Evolutionary conservation across 2,113 vertebrate species (phyloP).

Genomic region (Columbina picui): DNA sequence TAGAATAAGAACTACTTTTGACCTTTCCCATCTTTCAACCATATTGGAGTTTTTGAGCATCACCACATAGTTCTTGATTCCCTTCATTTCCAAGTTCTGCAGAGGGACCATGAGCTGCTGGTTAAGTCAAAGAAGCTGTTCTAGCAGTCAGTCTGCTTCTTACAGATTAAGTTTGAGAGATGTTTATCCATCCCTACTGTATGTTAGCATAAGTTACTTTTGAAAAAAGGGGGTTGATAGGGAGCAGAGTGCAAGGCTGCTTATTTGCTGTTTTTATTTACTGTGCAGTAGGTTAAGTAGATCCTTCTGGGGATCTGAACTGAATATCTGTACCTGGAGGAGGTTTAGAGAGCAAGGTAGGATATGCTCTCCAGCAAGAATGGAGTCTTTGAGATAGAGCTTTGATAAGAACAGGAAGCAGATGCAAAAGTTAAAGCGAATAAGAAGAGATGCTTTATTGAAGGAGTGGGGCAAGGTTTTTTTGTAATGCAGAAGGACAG

Average conservation of each 20-base stretch:
- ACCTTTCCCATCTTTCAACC: background rate
- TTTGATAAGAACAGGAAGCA: background rate
- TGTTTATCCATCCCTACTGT: background rate
- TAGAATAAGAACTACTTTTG: background rate
- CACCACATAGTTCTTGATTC: background rate
- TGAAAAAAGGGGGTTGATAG: background rate
- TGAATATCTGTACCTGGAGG: background rate
- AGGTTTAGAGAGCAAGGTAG: background rate
- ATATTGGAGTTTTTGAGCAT: background rate
- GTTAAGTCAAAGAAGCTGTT: background rate
- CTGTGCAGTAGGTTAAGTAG: background rate
- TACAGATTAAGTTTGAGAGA: background rate
- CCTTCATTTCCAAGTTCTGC: background rate
- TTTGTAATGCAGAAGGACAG: background rate
- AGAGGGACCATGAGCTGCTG: background rate
- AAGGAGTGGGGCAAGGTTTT: background rate
- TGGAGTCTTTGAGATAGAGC: background rate
- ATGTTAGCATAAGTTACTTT: background rate
- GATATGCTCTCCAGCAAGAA: background rate
- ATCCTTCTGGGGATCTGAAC: background rate
- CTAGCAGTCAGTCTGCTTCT: background rate
- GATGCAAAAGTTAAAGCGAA: background rate
- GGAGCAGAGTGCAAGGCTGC: background rate
- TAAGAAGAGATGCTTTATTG: background rate
- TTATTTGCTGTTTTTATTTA: background rate